Evolutionary conservation across 2,888 invertebrate genomes (phyloP).

Genomic region (Cyaniris semiargus): DNA sequence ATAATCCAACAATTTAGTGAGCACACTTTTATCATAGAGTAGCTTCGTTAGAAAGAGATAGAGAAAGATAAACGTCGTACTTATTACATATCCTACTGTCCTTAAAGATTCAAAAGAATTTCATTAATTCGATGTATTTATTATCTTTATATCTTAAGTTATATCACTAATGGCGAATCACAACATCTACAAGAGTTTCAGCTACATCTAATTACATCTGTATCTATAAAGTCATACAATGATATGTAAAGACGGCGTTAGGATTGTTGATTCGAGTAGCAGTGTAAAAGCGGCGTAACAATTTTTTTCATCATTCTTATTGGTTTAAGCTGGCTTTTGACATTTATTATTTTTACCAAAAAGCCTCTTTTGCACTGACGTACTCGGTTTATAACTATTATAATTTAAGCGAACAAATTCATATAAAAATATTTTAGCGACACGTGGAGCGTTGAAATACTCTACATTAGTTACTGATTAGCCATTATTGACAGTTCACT

Average conservation of each 20-base stretch:
- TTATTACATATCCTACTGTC: conserved; percentile 28
- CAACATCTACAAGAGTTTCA: conserved; percentile 64
- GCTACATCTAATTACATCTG: conserved; percentile 53
- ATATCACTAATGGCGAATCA: conserved; percentile 64
- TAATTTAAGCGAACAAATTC: conserved; percentile 24
- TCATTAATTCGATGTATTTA: conserved; percentile 75
- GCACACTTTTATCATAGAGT: background rate
- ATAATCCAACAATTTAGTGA: conserved; percentile 12
- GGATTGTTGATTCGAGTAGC: conserved; percentile 21
- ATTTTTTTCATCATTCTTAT: background rate
- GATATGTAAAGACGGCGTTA: conserved; percentile 62
- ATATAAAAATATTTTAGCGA: conserved; percentile 26
- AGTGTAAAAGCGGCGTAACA: background rate
- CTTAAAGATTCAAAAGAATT: conserved; percentile 60
- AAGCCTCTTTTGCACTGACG: background rate
- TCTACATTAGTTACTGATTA: conserved; percentile 23
- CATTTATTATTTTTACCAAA: background rate
- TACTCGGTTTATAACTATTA: background rate
- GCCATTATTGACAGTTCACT: conserved; percentile 26
- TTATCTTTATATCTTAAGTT: conserved; percentile 60
- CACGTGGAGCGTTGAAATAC: conserved; percentile 20
- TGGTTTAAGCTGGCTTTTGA: background rate
- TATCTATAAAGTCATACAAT: conserved; percentile 75
- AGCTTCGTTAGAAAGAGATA: conserved; percentile 10
- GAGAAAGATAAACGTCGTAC: conserved; percentile 8